Conservation (phyloP, 2,888 invertebrate species). For the Sphaeridia pumilis region DNA sequence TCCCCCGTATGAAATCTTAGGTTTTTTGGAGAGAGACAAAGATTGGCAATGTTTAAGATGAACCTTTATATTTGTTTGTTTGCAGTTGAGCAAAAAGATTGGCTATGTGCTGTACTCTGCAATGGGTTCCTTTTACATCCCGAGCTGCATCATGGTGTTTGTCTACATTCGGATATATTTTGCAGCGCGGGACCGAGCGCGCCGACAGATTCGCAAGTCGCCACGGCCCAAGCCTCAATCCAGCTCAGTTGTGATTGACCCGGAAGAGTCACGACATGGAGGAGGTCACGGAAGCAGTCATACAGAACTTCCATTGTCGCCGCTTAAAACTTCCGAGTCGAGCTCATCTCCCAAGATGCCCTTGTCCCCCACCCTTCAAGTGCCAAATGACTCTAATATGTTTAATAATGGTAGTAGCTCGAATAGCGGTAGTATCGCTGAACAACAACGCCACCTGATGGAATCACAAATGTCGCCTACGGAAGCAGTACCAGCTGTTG, state of each 20-base stretch:
- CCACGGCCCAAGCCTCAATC: conserved; percentile 46
- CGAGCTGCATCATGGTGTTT: conserved; percentile 98
- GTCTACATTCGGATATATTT: conserved; percentile 98
- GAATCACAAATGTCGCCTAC: no score
- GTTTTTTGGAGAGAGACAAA: no score
- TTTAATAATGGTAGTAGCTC: no score
- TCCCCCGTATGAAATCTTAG: no score
- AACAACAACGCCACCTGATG: no score
- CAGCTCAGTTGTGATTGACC: conserved; percentile 43
- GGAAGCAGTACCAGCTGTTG: conserved; percentile 31
- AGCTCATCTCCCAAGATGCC: conserved; percentile 15
- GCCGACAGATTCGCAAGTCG: conserved; percentile 72
- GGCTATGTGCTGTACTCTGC: conserved; percentile 98
- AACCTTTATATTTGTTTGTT: conserved; percentile 38
- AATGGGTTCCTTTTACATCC: conserved; percentile 97
- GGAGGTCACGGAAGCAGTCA: background rate
- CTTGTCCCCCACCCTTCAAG: conserved; percentile 15
- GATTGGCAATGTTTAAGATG: background rate
- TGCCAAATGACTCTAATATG: conserved; percentile 6
- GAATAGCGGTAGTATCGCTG: conserved; percentile 18
- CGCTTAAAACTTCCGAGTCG: conserved; percentile 14
- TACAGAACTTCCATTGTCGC: conserved; percentile 1
- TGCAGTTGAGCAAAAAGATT: conserved; percentile 85
- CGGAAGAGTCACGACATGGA: conserved; percentile 37
- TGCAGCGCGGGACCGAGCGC: conserved; percentile 83